Evolutionary conservation across 37 sponge, comb jelly and placozoan species (phyloP), one percentile per base, ranked within the genome.

Genomic region (Ephydatia muelleri): DNA sequence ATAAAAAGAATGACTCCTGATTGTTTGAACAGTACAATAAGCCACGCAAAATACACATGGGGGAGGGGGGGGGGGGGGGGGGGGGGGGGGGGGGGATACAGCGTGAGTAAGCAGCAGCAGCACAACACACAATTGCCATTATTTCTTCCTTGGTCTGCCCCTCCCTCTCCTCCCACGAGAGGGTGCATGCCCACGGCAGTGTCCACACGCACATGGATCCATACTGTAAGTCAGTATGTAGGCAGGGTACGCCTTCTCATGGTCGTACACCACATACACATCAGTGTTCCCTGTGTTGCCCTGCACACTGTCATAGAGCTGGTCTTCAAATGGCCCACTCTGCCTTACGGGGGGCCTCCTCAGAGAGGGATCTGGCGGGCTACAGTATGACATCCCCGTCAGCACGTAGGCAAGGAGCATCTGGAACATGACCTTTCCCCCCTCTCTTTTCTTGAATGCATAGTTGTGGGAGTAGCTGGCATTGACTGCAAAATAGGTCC

Each of bases 401-500:
- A 85, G 36, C 11, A 92, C 89, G 21, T 35, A 74, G 23, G 83
- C 93, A 25, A 80, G 43, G 71, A 92, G 64, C 68, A 92, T 40
- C 66, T 92, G 93, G 38, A 12, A 14, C 57, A 57, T 1, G 57
- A 57, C 57, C 70, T 39, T 33, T 8, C 19, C 16, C 8, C 43
- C 70, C n/a, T 16, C 39, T 1, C 8, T 6, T 8, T 23, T 23
- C 22, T 12, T 25, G 31, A 70, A 81, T 1, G 85, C 67, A 47
- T 90, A 90, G 33, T 39, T 23, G 72, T 67, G 31, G 27, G 94
- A 94, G 74, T 94, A 94, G 79, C 85, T 87, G 38, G 94, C 94
- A 29, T 94, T 75, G 22, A 87, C 79, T 25, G 94, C 94, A 84
- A 94, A 94, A 75, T 94, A 94, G 34, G 77, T 84, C 25, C 88